Evolutionary conservation across 2,888 invertebrate genomes (phyloP), one percentile per base, ranked within the genome.

Genomic region (Orgyia antiqua): DNA sequence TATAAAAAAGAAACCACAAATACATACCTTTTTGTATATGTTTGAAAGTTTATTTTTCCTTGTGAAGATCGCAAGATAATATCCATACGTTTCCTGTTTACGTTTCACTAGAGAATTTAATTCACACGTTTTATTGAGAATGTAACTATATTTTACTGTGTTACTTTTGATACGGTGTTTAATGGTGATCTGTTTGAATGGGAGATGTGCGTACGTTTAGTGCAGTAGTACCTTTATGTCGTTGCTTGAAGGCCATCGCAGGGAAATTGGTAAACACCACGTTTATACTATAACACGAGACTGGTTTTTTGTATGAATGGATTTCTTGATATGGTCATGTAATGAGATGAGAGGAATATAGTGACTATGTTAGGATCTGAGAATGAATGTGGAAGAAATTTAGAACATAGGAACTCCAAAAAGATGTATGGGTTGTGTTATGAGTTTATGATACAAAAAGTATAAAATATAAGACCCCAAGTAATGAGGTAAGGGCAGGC

Each of bases 121-220:
- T 46, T 53, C 42, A 51, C 34, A 39, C 32, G 35, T 46, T 46
- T 40, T 40, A 42, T 40, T 30, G 39, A 30, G 34, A 33, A 38
- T 34, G 35, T 40, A 37, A 38, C 33, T 33, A 38, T 54, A 42
- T 46, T 42, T 53, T 33, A 45, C 42, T 35, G 35, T 36, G 20
- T 36, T 29, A 27, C 47, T 51, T 50, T 54, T 52, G 47, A 51
- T 54, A 36, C 37, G 27, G 24, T 4, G 15, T 38, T 40, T 47
- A 37, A 47, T 45, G 40, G 24, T 35, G 46, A 39, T 37, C 44
- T 40, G 31, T 40, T 39, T 29, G 23, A 23, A 23, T 23, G 23
- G 23, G 10, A 10, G 20, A 7, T 20, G n/a, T n/a, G 20, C 9
- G 15, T 15, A 20, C 20, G 2, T 1, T 2, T 20, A 1, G n/a